Evolutionary conservation across 1,140 invertebrate species (phyloP), one percentile per base, ranked within the genome.

Genomic region (Cyclina sinensis): DNA sequence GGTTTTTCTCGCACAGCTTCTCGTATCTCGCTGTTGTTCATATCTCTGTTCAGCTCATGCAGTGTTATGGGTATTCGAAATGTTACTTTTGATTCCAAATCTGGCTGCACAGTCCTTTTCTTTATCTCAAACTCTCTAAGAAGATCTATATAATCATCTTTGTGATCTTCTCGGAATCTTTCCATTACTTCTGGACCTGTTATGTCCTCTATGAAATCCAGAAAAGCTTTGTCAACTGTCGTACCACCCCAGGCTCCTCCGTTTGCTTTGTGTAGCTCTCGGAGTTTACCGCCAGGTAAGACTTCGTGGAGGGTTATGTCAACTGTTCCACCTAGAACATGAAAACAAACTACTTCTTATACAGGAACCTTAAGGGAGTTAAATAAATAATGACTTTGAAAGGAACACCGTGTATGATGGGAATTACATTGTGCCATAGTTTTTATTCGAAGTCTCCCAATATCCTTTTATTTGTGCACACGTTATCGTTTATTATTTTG

Each of bases 271-370:
- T 79, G 54, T 16, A 91, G 24, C 74, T 91, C 90, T 21, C 51
- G 65, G 2, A 91, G 51, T 16, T 62, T 68, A 3, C 88, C 81
- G 24, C 76, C 65, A 0, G 39, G 5, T 18, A 54, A 30, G 7
- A 91, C 88, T 68, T 91, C 83, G 46, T 91, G 84, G 11, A 89
- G 84, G 3, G 88, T 91, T 5, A 89, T 82, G 57, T 91, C 90
- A 27, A 89, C 79, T 11, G 90, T 91, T 21, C 90, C 90, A 39
- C 90, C 90, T 91, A 57, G 14, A 14, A 4, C 43, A 43, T 7
- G 14, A n/a, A n/a, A n/a, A n/a, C n/a, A n/a, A n/a, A n/a, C n/a
- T n/a, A n/a, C n/a, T n/a, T n/a, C n/a, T n/a, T n/a, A n/a, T n/a
- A n/a, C n/a, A n/a, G n/a, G n/a, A n/a, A n/a, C n/a, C n/a, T n/a